Evolutionary conservation across 2,888 invertebrate species (phyloP), one percentile per base, ranked within the genome.

Genomic region (Orchesella flavescens): DNA sequence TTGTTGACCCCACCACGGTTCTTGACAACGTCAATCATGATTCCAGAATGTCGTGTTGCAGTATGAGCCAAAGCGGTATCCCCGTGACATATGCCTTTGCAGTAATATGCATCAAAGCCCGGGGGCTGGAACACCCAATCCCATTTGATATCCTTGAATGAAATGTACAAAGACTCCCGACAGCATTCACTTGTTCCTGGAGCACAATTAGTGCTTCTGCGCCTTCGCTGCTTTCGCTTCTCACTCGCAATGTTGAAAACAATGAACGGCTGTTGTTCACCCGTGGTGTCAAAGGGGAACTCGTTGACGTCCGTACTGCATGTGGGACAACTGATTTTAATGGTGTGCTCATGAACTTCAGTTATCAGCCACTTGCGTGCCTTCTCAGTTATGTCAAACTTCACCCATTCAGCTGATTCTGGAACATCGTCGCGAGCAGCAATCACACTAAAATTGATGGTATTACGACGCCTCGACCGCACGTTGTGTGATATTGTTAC

Each of bases 101-200:
- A 96, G 91, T 95, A 96, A 90, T 95, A 95, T 0, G 96, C 96
- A 89, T 96, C 94, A 90, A 96, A 96, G 0, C 95, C 95, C 15
- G 92, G 92, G 0, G 96, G 96, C 86, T 93, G 92, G 85, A 96
- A 93, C 83, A 96, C 95, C 96, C 96, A 96, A 88, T 94, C 93
- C 96, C 96, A 96, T 66, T 96, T 96, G 76, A 96, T 93, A 59
- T 95, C 95, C 84, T 93, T 93, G 89, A 96, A 96, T 86, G 94
- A 94, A 84, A 97, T 94, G 89, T 94, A 95, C 0, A 96, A 91
- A 55, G 94, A 94, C 89, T 96, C 96, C 15, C 95, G 91, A 89
- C 96, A 96, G 90, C 96, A 96, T 88, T 95, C 95, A 49, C 93
- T 94, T 85, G 93, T 91, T 2, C 93, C 93, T 43, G 93, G 92